Percentiles rank a stretch among this genome's conserved stretches.
Conservation (phyloP, 1,140 invertebrate genomes). For the Drosophila varians region DNA sequence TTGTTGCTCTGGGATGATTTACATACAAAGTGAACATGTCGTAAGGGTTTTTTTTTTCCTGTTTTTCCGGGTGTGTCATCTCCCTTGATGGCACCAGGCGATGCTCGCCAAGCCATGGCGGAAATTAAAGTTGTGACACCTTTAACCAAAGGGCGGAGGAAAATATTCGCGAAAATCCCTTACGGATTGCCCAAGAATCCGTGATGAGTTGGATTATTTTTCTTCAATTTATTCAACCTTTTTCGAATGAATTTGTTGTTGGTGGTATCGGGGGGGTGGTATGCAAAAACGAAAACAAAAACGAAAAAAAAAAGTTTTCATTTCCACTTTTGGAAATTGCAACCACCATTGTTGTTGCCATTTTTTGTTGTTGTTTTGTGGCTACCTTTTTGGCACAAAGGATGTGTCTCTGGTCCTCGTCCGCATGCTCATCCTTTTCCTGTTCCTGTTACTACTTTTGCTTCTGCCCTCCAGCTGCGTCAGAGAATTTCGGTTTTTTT, state of each 20-base stretch:
- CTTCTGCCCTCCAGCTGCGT: slow-evolving; percentile 75
- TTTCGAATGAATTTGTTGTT: slow-evolving; percentile 8
- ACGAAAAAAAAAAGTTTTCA: slow-evolving; percentile 35
- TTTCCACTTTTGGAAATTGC: slow-evolving; percentile 69
- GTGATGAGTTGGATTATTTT: slow-evolving; percentile 48
- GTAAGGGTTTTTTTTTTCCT: slow-evolving; percentile 41
- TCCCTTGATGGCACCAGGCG: slow-evolving; percentile 17
- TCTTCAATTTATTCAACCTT: slow-evolving; percentile 62
- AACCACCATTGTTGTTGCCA: slow-evolving; percentile 56
- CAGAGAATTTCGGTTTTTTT: slow-evolving; percentile 25
- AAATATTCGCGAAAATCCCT: slow-evolving; percentile 31
- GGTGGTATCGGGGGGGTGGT: slow-evolving; percentile 3
- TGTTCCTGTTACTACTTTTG: slow-evolving; percentile 50
- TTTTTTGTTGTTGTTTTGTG: slow-evolving; percentile 42
- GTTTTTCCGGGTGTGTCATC: slow-evolving; percentile 32
- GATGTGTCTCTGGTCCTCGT: slow-evolving; percentile 51
- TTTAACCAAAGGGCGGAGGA: slow-evolving; percentile 56
- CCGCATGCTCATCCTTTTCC: slow-evolving; percentile 38
- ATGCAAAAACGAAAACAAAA: slow-evolving; percentile 9
- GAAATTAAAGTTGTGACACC: slow-evolving; percentile 81
- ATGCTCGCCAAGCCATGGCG: slow-evolving; percentile 55
- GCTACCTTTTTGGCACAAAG: slow-evolving; percentile 75
- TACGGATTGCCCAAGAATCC: slow-evolving; percentile 31
- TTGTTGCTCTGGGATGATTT: slow-evolving; percentile 70
- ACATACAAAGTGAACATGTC: slow-evolving; percentile 80